These are phyloP conservation scores for Dascillus cervinus DNA, from an alignment of 2,888 invertebrate species.

Conservation along the genomic window DNA sequence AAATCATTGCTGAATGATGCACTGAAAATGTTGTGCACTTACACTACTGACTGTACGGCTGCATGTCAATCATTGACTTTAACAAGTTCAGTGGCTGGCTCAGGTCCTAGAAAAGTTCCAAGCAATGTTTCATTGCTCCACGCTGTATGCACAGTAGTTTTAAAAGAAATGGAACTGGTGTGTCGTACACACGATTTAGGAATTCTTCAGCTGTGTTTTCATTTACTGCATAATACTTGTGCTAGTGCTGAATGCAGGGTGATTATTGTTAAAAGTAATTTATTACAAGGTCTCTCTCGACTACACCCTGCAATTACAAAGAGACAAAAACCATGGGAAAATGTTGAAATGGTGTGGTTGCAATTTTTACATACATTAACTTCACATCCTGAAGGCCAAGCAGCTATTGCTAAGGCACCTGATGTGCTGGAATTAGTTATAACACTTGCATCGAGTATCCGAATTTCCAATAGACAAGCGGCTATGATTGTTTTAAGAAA, in stretches of 20 bases:
- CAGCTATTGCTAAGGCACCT: constrained; percentile 42
- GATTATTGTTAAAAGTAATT: constrained; percentile 50
- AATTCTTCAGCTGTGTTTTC: constrained; percentile 43
- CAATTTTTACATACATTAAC: constrained; percentile 47
- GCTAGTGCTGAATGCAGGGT: constrained; percentile 54
- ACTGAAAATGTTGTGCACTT: constrained; percentile 53
- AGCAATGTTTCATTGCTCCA: constrained; percentile 47
- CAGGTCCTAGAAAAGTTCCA: constrained; percentile 45
- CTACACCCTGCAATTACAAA: constrained; percentile 49
- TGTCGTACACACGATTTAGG: constrained; percentile 42
- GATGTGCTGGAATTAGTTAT: constrained; percentile 39
- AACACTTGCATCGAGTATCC: constrained; percentile 26
- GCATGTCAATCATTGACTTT: constrained; percentile 47
- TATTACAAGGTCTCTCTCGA: constrained; percentile 43
- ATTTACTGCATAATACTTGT: constrained; percentile 46
- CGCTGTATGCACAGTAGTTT: constrained; percentile 43
- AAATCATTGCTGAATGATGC: constrained; percentile 47
- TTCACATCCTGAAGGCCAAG: constrained; percentile 48
- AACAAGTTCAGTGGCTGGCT: constrained; percentile 46
- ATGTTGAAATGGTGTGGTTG: constrained; percentile 47
- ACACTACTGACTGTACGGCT: constrained; percentile 51
- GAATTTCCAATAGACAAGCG: constrained; percentile 29
- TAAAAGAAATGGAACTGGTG: constrained; percentile 47
- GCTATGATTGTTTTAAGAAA: constrained; percentile 49
- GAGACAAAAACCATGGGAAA: constrained; percentile 46